Evolutionary conservation across 2,797 vertebrate genomes (phyloP).

Genomic region (Atherinosoma microstoma): DNA sequence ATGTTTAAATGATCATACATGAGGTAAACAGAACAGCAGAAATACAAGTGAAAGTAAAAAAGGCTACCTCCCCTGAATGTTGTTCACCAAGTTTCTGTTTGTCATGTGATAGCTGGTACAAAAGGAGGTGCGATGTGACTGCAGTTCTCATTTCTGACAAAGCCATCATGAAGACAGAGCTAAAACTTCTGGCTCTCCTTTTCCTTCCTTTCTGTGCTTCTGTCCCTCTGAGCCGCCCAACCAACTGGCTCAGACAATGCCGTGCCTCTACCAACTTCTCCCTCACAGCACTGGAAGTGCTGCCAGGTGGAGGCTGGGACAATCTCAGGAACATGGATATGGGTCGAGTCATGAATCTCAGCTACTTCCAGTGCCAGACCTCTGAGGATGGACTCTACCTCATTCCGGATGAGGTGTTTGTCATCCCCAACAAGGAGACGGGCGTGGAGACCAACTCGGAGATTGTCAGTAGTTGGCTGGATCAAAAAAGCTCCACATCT

Average conservation of each 20-base stretch:
- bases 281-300: constrained; percentile 85
- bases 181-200: constrained; percentile 52
- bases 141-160: not conserved
- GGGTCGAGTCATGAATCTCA: constrained; percentile 89
- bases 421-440: constrained; percentile 89
- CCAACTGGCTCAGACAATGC: constrained; percentile 83
- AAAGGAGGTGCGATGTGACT: constrained; percentile 27
- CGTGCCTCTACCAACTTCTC: constrained; percentile 71
- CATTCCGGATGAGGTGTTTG: constrained; percentile 90
- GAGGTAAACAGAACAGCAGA: not conserved
- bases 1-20: not conserved
- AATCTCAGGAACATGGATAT: constrained; percentile 92
- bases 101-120: constrained; percentile 29
- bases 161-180: constrained; percentile 57
- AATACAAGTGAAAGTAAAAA: not conserved
- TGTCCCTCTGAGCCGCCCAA: constrained; percentile 55
- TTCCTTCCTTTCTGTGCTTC: constrained; percentile 54
- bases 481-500: constrained; percentile 86
- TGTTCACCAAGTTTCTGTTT: constrained; percentile 6
- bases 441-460: constrained; percentile 90
- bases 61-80: not conserved
- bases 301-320: constrained; percentile 94
- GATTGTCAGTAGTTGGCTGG: constrained; percentile 88
- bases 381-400: constrained; percentile 89
- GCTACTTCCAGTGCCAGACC: constrained; percentile 88